Evolutionary conservation across 1,140 invertebrate species (phyloP).

Genomic region (Drosophila grimshawi): DNA sequence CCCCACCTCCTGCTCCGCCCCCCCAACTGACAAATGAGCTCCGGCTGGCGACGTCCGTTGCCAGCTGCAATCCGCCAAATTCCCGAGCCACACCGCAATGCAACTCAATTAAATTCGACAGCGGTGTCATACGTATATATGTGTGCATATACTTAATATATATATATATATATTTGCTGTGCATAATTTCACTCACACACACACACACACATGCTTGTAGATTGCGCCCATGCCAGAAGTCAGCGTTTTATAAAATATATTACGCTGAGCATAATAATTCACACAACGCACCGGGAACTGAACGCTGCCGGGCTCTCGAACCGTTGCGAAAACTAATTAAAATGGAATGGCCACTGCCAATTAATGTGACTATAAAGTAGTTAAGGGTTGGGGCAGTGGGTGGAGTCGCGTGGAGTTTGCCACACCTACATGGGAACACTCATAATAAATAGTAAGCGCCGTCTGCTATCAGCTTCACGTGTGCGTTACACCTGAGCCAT

Average conservation of each 20-base stretch:
- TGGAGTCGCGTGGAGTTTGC: constrained; percentile 6
- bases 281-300: constrained; percentile 45
- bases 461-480: not conserved
- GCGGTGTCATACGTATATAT: constrained; percentile 40
- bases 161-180: constrained; percentile 46
- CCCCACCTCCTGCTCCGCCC: not conserved
- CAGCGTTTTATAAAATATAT: constrained; percentile 72
- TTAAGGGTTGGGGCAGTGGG: not conserved
- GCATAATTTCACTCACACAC: constrained; percentile 64
- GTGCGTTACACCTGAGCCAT: constrained; percentile 43
- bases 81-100: constrained; percentile 46
- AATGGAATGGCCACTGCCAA: constrained; percentile 77
- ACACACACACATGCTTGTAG: not conserved
- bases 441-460: constrained; percentile 67
- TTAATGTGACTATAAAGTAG: constrained; percentile 65
- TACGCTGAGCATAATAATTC: constrained; percentile 72
- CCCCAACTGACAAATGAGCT: constrained; percentile 33
- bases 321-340: constrained; percentile 81
- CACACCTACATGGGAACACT: constrained; percentile 53
- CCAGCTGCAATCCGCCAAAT: constrained; percentile 46
- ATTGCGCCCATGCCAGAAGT: constrained; percentile 6
- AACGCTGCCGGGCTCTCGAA: constrained; percentile 53
- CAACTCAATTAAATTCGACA: constrained; percentile 79
- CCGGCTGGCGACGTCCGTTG: constrained; percentile 2
- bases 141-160: not conserved